Base-by-base conservation (phyloP, 2,797 vertebrate species). In the Oreochromis grahami region DNA sequence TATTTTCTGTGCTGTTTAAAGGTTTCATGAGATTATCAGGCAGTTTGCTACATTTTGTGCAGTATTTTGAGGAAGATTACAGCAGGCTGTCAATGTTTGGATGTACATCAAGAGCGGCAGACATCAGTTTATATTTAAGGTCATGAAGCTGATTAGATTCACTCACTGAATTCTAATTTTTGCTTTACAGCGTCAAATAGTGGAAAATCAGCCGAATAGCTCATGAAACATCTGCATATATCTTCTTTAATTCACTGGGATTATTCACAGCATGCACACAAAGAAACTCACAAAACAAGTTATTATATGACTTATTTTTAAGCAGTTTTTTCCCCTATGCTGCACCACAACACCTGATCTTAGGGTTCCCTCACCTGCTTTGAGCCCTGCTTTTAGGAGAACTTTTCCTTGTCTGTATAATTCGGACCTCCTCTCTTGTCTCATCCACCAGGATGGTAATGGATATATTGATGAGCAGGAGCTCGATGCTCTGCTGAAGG, bases 391-490 rank as follows among this genome's bases (percentile, higher is more conserved):
- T 76, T 60, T 29, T 7, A 65, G 6, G 21, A 45, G 72, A 76
- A 24, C 36, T 53, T 48, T 26, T 51, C 76, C 15, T 24, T 24
- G 43, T 50, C 70, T 24, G 58, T 55, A 45, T 83, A 79, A 84
- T 17, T 80, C 29, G 9, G 7, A 84, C 53, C 26, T 76, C 50
- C 50, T 3, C 5, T 81, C 12, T 36, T 76, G n/a, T 87, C 72
- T 89, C 56, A 17, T 24, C 72, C 78, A 53, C 60, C 93, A 99
- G 98, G 98, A 99, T 1, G 97, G 98, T 34, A 99, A 96, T 0
- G 98, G 98, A 24, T 98, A 97, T 94, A 99, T 99, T 11, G 98
- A 99, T 6, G 98, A 99, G 95, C 96, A 98, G 2, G 98, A 99
- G 91, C 94, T 99, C 96, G 98, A 99, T 1, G 98, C 97, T 4